These are phyloP conservation scores for Sardinella longiceps DNA, from an alignment of 2,797 vertebrate genomes.

Conservation along the genomic window DNA sequence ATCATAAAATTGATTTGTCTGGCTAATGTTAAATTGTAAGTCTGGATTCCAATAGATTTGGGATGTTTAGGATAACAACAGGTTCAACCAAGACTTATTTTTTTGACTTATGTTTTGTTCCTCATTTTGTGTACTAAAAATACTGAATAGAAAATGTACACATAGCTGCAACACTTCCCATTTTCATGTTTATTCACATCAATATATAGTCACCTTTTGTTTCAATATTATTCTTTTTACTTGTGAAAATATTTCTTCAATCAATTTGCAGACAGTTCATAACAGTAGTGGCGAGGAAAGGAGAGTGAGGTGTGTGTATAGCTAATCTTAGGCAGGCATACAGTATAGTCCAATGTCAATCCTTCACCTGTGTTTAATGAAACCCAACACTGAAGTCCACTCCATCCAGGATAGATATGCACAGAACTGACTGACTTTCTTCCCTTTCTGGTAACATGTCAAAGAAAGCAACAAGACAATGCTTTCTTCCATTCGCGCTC, in stretches of 20 bases:
- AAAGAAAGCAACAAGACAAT: conserved; percentile 59
- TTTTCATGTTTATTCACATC: conserved; percentile 74
- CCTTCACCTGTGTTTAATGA: conserved; percentile 61
- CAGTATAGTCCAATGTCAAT: conserved; percentile 64
- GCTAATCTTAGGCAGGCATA: conserved; percentile 54
- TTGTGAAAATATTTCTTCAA: conserved; percentile 53
- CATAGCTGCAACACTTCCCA: conserved; percentile 54
- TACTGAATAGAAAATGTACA: conserved; percentile 3
- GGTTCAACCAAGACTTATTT: conserved; percentile 32
- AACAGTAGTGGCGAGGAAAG: conserved; percentile 61
- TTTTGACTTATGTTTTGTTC: conserved; percentile 57
- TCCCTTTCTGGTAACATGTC: conserved; percentile 55
- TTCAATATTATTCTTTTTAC: conserved; percentile 51
- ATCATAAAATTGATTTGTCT: too few species aligned
- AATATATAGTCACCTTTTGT: conserved; percentile 57
- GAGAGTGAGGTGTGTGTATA: conserved; percentile 48
- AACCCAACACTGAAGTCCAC: conserved; percentile 52
- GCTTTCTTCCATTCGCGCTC: conserved; percentile 51
- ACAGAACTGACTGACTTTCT: conserved; percentile 57
- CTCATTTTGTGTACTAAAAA: conserved; percentile 58
- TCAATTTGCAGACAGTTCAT: conserved; percentile 62
- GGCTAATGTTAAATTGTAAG: neutral
- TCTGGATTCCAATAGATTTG: neutral
- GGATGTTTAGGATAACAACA: neutral
- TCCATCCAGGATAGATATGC: conserved; percentile 52